Percentiles rank a stretch among this genome's conserved stretches.
These are phyloP conservation scores for Rhinophrynus dorsalis DNA, from an alignment of 2,797 vertebrate genomes.

Conservation along the genomic window DNA sequence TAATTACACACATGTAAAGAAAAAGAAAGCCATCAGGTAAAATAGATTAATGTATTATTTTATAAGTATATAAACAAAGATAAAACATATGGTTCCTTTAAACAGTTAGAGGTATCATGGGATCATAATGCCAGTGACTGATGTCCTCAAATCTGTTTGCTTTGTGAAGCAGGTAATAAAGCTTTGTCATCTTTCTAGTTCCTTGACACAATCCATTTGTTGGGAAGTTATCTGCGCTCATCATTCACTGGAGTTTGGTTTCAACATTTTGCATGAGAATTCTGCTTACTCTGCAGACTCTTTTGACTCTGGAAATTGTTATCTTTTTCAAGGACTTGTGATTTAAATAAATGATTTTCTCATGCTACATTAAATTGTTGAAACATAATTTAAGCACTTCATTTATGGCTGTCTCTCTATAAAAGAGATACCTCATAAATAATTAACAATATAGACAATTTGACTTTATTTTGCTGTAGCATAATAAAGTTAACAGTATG, in stretches of 20 bases:
- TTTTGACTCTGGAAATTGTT: conserved; percentile 11
- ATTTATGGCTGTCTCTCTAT: background rate
- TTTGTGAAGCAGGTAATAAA: conserved; percentile 35
- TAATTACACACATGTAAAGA: no score
- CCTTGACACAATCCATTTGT: conserved; percentile 26
- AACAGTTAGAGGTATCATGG: no score
- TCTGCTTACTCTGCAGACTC: conserved; percentile 27
- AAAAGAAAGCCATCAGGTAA: no score
- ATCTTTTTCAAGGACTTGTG: background rate
- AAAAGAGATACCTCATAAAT: no score
- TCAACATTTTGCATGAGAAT: conserved; percentile 20
- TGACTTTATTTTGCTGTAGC: no score
- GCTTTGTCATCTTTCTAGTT: conserved; percentile 20
- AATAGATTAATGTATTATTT: no score
- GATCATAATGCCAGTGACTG: no score
- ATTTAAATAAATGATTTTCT: background rate
- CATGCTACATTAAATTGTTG: conserved; percentile 1
- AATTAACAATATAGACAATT: no score
- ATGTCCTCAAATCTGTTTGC: no score
- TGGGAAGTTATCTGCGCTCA: conserved; percentile 33
- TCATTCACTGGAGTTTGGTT: conserved; percentile 27
- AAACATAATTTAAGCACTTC: background rate
- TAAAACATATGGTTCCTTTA: no score
- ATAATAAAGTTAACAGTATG: no score
- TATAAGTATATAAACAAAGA: no score